These are phyloP conservation scores for Acanthosepion lycidas DNA, from an alignment of 2,888 invertebrate species.

Conservation along the genomic window DNA sequence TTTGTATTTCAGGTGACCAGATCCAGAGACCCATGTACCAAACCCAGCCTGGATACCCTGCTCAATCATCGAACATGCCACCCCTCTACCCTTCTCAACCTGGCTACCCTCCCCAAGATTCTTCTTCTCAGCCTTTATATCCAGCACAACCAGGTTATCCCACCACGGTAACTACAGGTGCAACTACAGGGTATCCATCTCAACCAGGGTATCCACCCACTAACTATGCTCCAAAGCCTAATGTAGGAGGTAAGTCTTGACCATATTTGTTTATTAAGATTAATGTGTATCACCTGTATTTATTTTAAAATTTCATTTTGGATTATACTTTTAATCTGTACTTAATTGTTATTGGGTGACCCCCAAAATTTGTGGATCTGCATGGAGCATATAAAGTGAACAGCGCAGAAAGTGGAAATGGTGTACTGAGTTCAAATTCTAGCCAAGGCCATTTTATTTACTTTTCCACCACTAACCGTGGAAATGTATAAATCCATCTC, in stretches of 20 bases:
- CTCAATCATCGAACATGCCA: slow-evolving; percentile 35
- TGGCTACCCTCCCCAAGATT: slow-evolving; percentile 49
- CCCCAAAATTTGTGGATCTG: too few relatives aligned
- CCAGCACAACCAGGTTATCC: slow-evolving; percentile 50
- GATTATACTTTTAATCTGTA: too few relatives aligned
- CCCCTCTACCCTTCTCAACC: slow-evolving; percentile 48
- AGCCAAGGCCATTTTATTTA: not conserved
- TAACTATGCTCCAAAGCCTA: not conserved
- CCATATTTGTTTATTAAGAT: not conserved
- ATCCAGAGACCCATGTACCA: slow-evolving; percentile 48
- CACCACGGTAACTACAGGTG: slow-evolving; percentile 37
- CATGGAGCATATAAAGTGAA: too few relatives aligned
- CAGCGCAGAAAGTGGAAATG: too few relatives aligned
- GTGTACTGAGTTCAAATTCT: too few relatives aligned
- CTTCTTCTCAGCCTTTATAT: slow-evolving; percentile 48
- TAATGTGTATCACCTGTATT: too few relatives aligned
- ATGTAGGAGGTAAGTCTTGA: not conserved
- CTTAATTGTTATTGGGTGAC: too few relatives aligned
- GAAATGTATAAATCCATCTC: too few relatives aligned
- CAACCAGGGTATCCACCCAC: slow-evolving; percentile 47
- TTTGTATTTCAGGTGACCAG: slow-evolving; percentile 51
- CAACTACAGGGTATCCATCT: not conserved
- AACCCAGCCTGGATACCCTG: not conserved
- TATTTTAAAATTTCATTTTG: too few relatives aligned
- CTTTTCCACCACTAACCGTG: not conserved